Evolutionary conservation across 2,113 vertebrate genomes (phyloP), one percentile per base, ranked within the genome.

Genomic region (Mustelus asterias): DNA sequence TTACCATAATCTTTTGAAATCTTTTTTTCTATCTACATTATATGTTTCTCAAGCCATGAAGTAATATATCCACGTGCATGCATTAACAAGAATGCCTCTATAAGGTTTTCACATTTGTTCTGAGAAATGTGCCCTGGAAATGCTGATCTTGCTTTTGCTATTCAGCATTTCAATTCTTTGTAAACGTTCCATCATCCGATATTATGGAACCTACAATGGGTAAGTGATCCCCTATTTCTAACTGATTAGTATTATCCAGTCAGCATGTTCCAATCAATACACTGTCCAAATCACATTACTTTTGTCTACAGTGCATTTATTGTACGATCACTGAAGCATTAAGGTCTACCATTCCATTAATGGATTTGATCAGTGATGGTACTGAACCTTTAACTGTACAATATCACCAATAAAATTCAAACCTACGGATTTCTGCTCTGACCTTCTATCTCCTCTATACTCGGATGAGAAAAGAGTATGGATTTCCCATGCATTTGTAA

Each of bases 251-350:
- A 95, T 95, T 95, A 54, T 72, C 69, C 67, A 95, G 94, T 70
- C 94, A 70, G 67, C 94, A 48, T 95, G 67, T 95, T 95, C 69
- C 94, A 95, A 95, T 95, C 94, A 95, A 95, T 95, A 95, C 37
- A 44, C 44, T 95, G 67, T 70, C 67, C 22, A 95, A 72, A 95
- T 95, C 70, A 41, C 94, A 95, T 95, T 95, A 48, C 41, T 72
- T 95, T 95, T 48, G 41, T 72, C 93, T 72, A 44, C 94, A 54
- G 67, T 76, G 69, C 94, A 72, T 76, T 95, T 54, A 72, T 95
- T 95, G 41, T 95, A 70, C 22, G 93, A 69, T 94, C 18, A 95
- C 94, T 70, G 94, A 95, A 72, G 94, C 94, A 95, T 72, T 54
- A 95, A 95, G 41, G 41, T 76, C 94, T 48, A 95, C 60, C 58